Evolutionary conservation across 2,113 vertebrate genomes (phyloP).

Genomic region (Symphodus melops): DNA sequence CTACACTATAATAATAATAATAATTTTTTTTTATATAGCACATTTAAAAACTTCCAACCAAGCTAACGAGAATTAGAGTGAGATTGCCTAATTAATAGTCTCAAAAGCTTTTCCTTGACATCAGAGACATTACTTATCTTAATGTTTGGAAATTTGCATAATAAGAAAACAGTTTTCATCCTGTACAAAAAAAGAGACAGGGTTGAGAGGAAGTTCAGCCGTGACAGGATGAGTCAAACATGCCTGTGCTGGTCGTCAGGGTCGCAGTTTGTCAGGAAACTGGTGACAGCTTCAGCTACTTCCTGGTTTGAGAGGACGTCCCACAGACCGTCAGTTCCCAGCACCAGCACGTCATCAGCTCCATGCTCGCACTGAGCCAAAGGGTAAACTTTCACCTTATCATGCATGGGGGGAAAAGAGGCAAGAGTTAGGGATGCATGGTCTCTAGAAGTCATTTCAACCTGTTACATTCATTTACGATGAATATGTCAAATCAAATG

Average conservation of each 20-base stretch:
- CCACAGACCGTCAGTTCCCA: slow-evolving; percentile 98
- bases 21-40: no score
- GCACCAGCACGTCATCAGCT: slow-evolving; percentile 91
- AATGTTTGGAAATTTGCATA: slow-evolving; percentile 61
- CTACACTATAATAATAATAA: no score
- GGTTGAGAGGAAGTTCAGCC: slow-evolving; percentile 56
- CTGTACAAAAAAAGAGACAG: slow-evolving; percentile 18
- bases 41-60: no score
- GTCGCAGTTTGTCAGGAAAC: slow-evolving; percentile 96
- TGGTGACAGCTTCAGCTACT: slow-evolving; percentile 91
- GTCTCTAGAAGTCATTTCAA: slow-evolving; percentile 7
- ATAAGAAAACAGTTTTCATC: slow-evolving; percentile 35
- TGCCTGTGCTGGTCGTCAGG: slow-evolving; percentile 97
- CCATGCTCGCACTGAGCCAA: slow-evolving; percentile 89
- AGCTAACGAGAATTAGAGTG: background rate
- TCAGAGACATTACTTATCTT: slow-evolving; percentile 40
- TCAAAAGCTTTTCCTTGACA: slow-evolving; percentile 26
- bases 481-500: no score
- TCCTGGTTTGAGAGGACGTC: slow-evolving; percentile 97
- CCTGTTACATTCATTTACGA: background rate
- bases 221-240: slow-evolving; percentile 32
- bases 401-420: background rate
- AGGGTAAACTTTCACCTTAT: slow-evolving; percentile 92
- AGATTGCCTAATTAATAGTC: background rate
- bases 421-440: background rate